Percentiles rank a stretch among this genome's conserved stretches.
phyloP scores from a whole-genome alignment of 2,888 invertebrate species.

The Himalopsyche japonica region DNA sequence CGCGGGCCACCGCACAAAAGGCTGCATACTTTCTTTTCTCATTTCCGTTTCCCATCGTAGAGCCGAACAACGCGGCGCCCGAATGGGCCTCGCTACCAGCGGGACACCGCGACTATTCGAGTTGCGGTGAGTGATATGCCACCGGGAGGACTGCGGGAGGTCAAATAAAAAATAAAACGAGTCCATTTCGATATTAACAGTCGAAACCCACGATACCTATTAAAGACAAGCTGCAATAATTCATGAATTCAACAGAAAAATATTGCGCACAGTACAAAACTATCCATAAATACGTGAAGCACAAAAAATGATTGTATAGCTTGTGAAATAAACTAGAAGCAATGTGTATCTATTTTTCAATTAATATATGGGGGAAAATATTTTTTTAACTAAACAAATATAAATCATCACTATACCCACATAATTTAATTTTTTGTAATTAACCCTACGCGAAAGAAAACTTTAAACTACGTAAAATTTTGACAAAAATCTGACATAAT shows the following conservation, averaged over 20 bases:
- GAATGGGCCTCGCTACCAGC: not conserved
- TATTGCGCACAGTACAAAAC: not conserved
- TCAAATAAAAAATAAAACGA: not conserved
- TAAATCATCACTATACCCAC: too few relatives aligned
- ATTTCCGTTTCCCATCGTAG: slow-evolving; percentile 2
- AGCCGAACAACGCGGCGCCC: not conserved
- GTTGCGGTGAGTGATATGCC: not conserved
- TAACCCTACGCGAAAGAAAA: too few relatives aligned
- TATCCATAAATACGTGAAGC: too few relatives aligned
- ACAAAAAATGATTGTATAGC: too few relatives aligned
- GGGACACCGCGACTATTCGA: not conserved
- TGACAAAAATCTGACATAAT: too few relatives aligned
- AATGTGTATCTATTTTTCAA: too few relatives aligned
- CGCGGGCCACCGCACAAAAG: not conserved
- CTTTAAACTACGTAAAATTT: too few relatives aligned
- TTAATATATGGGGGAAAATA: too few relatives aligned
- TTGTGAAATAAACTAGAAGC: too few relatives aligned
- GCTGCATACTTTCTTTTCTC: slow-evolving; percentile 19
- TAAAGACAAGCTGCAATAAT: not conserved
- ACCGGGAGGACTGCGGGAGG: slow-evolving; percentile 6
- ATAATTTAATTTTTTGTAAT: too few relatives aligned
- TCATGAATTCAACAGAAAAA: not conserved
- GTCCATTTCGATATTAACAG: not conserved
- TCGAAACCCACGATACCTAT: not conserved
- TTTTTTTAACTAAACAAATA: too few relatives aligned